These are phyloP conservation scores for pig (Sus scrofa) DNA, from an alignment of 2,113 vertebrate genomes.

Conservation along the genomic window T2T-Sscrofa CM000812.6:136387501-136388000, in stretches of 20 bases:
- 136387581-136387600: background rate
- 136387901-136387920: conserved; percentile 30
- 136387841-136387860: background rate
- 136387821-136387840: background rate
- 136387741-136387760: background rate
- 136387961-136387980: background rate
- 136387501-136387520: conserved; percentile 20
- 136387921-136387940: background rate
- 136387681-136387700: conserved; percentile 1
- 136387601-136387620: background rate
- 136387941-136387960: background rate
- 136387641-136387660: conserved; percentile 33
- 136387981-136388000: conserved; percentile 55
- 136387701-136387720: conserved; percentile 9
- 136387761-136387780: conserved; percentile 18
- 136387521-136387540: background rate
- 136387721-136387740: background rate
- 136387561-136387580: background rate
- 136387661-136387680: background rate
- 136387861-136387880: conserved; percentile 24
- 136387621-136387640: background rate
- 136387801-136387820: background rate
- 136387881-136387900: conserved; percentile 41
- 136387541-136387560: background rate
- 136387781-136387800: conserved; percentile 30